Evolutionary conservation across 2,113 vertebrate species (phyloP), one percentile per base, ranked within the genome.

Genomic region (Nicator chloris): DNA sequence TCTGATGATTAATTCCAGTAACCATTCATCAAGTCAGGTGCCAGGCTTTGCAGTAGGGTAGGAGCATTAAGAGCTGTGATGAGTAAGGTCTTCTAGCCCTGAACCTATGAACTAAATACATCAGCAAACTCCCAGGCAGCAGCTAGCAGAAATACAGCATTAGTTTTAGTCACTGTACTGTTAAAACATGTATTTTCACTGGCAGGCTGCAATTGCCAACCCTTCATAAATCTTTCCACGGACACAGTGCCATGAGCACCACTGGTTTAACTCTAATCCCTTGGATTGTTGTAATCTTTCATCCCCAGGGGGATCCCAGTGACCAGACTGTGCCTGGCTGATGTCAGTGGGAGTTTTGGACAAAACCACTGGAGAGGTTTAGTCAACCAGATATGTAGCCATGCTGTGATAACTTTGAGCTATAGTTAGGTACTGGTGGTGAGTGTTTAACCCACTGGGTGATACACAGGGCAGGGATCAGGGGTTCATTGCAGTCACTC

Each of bases 51-150:
- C 88, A 66, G 82, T 6, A 78, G 81, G 79, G 39, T 35, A 51
- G 64, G 51, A 89, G 57, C 90, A 92, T 95, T 94, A 91, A 95
- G 59, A 78, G 75, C 81, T 86, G 54, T 89, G 82, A 95, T 95
- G 92, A 95, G 96, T 91, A 94, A 95, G 92, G 95, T 93, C 84
- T 91, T 94, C 91, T 94, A 88, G 79, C 81, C 84, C 45, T 95
- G 89, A 96, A 93, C 85, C 63, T 82, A 17, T 70, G 92, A 87
- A 90, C 92, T 63, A 93, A 95, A 88, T 79, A 95, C 87, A 97
- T 93, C 94, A 95, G 92, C 80, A 95, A 95, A 87, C 13, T 37
- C 42, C 51, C 4, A 3, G 75, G 80, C 84, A 93, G 70, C 90
- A 95, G 81, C 93, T 35, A 95, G 70, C 84, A 97, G 92, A 95